Base-by-base conservation (phyloP, 2,888 invertebrate species). In the Nomada fabriciana region DNA sequence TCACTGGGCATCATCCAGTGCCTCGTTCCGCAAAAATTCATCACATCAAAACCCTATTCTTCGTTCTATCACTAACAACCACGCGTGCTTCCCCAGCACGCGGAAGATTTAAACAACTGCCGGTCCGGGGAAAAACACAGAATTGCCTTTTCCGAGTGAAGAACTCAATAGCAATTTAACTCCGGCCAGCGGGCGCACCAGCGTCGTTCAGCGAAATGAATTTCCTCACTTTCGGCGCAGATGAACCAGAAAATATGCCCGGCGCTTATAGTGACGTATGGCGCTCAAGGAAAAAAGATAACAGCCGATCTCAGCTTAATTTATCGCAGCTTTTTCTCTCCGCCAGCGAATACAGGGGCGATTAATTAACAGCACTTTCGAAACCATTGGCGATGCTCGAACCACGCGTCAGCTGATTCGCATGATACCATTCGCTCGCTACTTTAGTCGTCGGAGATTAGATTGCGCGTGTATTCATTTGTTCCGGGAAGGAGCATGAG, bases 291-390 rank as follows among this genome's bases (percentile, higher is more conserved):
- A 80, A 81, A 75, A 80, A 79, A 73, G 74, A 60, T 78, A 70
- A 73, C 77, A 67, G 67, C 60, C 76, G 69, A 65, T 75, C 60
- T 43, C n/a, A n/a, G 70, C 59, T 73, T 78, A 74, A 89, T 84
- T 87, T 89, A 87, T 82, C 74, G 86, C 71, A 60, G 15, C 47
- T 60, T 60, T 80, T 81, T 83, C 23, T 79, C 63, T 42, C 59
- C 71, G 43, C 29, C 68, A 10, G 53, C 71, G 77, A 83, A 78
- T 71, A 81, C 72, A 60, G 73, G 53, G 76, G 23, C 88, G 83
- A 82, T 89, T 89, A 88, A 88, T 89, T 88, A 88, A 75, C 80
- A 77, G 64, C 70, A 65, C 29, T 70, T 60, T 86, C 63, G 80
- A 76, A 75, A 69, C 71, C 73, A 74, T 81, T 79, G 64, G 47